phyloP scores from a whole-genome alignment of 2,888 invertebrate species.

The Stenurella melanura region DNA sequence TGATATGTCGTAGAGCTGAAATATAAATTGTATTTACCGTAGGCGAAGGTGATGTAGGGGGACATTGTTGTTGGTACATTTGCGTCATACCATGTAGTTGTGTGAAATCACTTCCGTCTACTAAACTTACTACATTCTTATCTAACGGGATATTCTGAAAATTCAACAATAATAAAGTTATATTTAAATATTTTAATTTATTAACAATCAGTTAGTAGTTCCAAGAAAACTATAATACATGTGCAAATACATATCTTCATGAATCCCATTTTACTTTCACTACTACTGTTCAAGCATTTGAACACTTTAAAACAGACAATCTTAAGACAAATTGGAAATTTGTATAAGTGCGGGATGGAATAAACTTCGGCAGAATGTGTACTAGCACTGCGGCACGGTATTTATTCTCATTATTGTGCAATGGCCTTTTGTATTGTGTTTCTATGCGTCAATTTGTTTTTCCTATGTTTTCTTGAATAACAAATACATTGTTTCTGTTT shows the following conservation, averaged over 20 bases:
- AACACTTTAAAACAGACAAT: too few relatives aligned
- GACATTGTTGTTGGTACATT: constrained; percentile 75
- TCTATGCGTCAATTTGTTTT: too few relatives aligned
- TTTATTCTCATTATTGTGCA: too few relatives aligned
- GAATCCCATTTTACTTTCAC: neutral
- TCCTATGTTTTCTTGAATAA: too few relatives aligned
- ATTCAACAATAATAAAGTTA: constrained; percentile 35
- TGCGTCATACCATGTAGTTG: constrained; percentile 71
- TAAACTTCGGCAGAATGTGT: too few relatives aligned
- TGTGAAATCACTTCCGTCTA: constrained; percentile 74
- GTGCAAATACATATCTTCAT: neutral
- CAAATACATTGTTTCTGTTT: too few relatives aligned
- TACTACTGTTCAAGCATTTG: too few relatives aligned
- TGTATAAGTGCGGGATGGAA: too few relatives aligned
- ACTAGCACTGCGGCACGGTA: too few relatives aligned
- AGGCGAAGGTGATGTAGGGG: constrained; percentile 77
- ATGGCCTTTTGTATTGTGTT: too few relatives aligned
- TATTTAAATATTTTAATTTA: neutral
- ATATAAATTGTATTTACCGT: constrained; percentile 72
- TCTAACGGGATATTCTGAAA: constrained; percentile 78
- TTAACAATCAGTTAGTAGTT: neutral
- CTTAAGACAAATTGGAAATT: too few relatives aligned
- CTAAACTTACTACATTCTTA: constrained; percentile 79
- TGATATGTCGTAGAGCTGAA: too few relatives aligned
- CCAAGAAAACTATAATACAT: neutral